phyloP scores from a whole-genome alignment of 2,888 invertebrate genomes.

The Congeria kusceri region DNA sequence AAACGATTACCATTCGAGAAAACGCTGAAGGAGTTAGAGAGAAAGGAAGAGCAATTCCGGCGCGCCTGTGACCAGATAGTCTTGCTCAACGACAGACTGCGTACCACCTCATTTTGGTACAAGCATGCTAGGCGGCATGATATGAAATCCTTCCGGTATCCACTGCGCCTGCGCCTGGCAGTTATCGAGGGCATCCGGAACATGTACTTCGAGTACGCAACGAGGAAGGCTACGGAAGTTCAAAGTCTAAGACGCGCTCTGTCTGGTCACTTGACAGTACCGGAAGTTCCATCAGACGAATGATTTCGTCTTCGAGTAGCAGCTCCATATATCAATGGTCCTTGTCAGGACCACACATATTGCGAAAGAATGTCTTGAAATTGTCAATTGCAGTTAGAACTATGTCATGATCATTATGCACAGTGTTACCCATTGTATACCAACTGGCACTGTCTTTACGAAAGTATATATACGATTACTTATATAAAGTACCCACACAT shows the following conservation, averaged over 20 bases:
- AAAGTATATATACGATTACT: too few species aligned
- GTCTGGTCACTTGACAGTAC: neutral
- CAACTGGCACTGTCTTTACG: too few species aligned
- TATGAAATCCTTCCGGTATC: constrained; percentile 73
- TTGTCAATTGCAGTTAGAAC: too few species aligned
- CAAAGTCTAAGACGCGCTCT: constrained; percentile 28
- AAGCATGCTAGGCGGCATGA: constrained; percentile 68
- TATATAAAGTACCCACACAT: too few species aligned
- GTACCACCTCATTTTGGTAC: constrained; percentile 68
- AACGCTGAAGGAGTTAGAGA: constrained; percentile 23
- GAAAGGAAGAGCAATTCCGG: constrained; percentile 43
- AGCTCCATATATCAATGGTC: neutral
- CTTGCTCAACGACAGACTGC: constrained; percentile 69
- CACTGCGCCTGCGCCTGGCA: constrained; percentile 73
- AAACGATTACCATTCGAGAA: neutral
- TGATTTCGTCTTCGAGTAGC: too few species aligned
- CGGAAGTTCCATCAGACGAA: neutral
- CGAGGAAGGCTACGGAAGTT: constrained; percentile 39
- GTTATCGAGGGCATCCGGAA: constrained; percentile 68
- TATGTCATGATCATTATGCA: too few species aligned
- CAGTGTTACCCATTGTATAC: too few species aligned
- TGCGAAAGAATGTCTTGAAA: too few species aligned
- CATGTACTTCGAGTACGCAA: constrained; percentile 68
- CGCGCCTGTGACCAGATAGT: constrained; percentile 75
- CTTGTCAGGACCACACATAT: too few species aligned